Base-by-base conservation (phyloP, 2,888 invertebrate species). In the Boloria selene region DNA sequence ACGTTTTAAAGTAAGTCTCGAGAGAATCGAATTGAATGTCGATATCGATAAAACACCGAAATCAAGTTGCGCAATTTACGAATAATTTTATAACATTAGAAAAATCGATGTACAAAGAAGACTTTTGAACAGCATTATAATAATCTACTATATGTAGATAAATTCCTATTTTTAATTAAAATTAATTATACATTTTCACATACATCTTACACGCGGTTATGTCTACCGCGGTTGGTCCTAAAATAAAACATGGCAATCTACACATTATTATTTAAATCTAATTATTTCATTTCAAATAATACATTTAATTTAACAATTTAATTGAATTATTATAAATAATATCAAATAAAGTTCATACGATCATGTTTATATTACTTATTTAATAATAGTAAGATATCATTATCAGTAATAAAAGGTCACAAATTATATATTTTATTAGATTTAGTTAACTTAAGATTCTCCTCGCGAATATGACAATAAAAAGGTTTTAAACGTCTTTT, bases 101-200 rank as follows among this genome's bases (percentile, higher is more conserved):
- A 38, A 38, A 10, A 38, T 38, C 31, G 31, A 38, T 38, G n/a
- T 45, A 56, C 45, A 56, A 56, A 44, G 45, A 45, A 16, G 56
- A 26, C 45, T 13, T 56, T 16, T 16, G 45, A 22, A 45, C 16
- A 44, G 18, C 42, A n/a, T 56, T 56, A 3, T 45, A 13, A 22
- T 45, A 56, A n/a, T 16, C n/a, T 45, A 56, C 2, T 45, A 13
- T 2, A 44, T 55, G 42, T 18, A 45, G 22, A 59, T 49, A 49
- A 50, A 51, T 42, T 51, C 44, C n/a, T 58, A 64, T 22, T 64
- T 58, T 72, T 71, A 70, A 65, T 74, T 61, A 70, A 69, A 61
- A 74, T 76, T 79, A 77, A 74, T 77, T 73, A 74, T 75, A 71
- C 42, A 70, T 65, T 67, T 64, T 31, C 52, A 22, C 26, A 54